Percentiles rank a stretch among this genome's conserved stretches.
These are phyloP conservation scores for Molanna angustata DNA, from an alignment of 2,888 invertebrate species.

Conservation along the genomic window DNA sequence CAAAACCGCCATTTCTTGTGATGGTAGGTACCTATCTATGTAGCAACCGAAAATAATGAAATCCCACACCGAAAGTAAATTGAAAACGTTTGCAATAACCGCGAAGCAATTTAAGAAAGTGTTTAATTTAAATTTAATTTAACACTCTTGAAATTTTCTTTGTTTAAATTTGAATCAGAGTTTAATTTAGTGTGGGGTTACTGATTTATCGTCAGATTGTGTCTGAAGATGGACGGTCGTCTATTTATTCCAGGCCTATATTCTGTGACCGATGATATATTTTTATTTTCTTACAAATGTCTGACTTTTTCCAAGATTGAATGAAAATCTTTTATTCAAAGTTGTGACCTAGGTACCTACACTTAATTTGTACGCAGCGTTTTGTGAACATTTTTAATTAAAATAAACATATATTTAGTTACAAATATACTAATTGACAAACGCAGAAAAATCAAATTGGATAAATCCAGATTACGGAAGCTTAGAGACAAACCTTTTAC, in stretches of 20 bases:
- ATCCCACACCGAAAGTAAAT: slow-evolving; percentile 25
- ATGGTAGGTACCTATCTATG: slow-evolving; percentile 21
- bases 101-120: slow-evolving; percentile 23
- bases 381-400: too few relatives aligned
- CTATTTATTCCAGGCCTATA: neutral
- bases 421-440: too few relatives aligned
- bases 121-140: slow-evolving; percentile 26
- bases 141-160: slow-evolving; percentile 2
- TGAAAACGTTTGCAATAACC: slow-evolving; percentile 26
- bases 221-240: slow-evolving; percentile 1
- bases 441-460: too few relatives aligned
- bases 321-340: too few relatives aligned
- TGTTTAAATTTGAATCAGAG: slow-evolving; percentile 3
- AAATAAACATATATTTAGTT: too few relatives aligned
- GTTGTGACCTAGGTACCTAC: too few relatives aligned
- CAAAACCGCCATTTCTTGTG: slow-evolving; percentile 17
- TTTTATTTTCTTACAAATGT: neutral
- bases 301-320: too few relatives aligned
- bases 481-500: too few relatives aligned
- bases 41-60: too few relatives aligned
- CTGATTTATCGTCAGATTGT: slow-evolving; percentile 7
- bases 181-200: slow-evolving; percentile 4
- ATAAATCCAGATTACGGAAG: too few relatives aligned
- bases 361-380: too few relatives aligned
- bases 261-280: neutral